A percentile compares a stretch with the other conserved stretches of the same genome.
These are phyloP conservation scores for Colostygia pectinataria DNA, from an alignment of 2,888 invertebrate genomes.

Conservation along the genomic window DNA sequence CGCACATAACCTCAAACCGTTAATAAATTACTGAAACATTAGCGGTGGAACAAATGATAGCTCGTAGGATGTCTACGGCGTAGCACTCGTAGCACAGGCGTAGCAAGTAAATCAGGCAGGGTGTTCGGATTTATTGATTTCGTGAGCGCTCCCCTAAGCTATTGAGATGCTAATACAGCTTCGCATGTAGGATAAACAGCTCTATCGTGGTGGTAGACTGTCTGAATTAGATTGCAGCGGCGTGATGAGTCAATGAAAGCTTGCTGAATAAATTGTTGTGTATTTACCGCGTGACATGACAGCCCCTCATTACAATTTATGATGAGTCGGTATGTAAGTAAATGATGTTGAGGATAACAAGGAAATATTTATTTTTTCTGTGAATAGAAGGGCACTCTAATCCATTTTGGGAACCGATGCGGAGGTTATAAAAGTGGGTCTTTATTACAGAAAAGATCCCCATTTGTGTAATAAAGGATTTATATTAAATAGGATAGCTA, in stretches of 20 bases:
- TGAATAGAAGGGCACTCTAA: conserved; percentile 22
- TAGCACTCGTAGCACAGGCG: conserved; percentile 36
- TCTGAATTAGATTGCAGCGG: conserved; percentile 29
- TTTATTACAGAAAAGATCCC: background rate
- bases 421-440: conserved; percentile 18
- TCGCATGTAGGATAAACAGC: conserved; percentile 37
- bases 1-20: conserved; percentile 13
- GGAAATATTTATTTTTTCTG: conserved; percentile 26
- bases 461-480: conserved; percentile 4
- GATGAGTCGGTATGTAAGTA: conserved; percentile 34
- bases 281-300: conserved; percentile 39
- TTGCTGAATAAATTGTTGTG: conserved; percentile 40
- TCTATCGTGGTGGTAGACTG: conserved; percentile 34
- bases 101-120: conserved; percentile 44
- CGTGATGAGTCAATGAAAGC: conserved; percentile 41
- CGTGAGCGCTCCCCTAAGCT: conserved; percentile 42
- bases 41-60: conserved; percentile 25
- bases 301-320: conserved; percentile 39
- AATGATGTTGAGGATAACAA: conserved; percentile 30
- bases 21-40: conserved; percentile 21
- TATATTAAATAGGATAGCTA: background rate
- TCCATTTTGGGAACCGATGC: conserved; percentile 23
- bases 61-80: conserved; percentile 39
- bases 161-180: conserved; percentile 51
- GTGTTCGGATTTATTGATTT: conserved; percentile 54